These are phyloP conservation scores for Drosophila bocqueti DNA, from an alignment of 1,140 invertebrate genomes.

Conservation along the genomic window DNA sequence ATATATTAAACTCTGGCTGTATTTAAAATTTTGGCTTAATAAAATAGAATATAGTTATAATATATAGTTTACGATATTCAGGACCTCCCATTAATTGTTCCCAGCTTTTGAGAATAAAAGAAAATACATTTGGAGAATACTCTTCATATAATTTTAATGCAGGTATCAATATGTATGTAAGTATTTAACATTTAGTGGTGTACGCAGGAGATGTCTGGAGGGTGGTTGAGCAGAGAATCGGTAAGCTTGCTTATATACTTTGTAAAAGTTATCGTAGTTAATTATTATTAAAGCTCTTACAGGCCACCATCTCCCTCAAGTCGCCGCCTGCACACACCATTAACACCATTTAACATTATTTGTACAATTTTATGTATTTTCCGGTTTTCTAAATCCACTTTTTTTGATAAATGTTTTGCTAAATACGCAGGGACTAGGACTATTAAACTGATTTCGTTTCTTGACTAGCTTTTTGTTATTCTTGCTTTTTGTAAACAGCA, in stretches of 20 bases:
- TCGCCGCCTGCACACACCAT: slow-evolving; percentile 15
- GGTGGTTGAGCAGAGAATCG: not conserved
- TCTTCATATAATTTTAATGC: slow-evolving; percentile 45
- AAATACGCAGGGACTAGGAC: slow-evolving; percentile 28
- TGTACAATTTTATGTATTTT: slow-evolving; percentile 38
- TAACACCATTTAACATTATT: slow-evolving; percentile 33
- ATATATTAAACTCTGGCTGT: not conserved
- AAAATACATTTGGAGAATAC: slow-evolving; percentile 20
- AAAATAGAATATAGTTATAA: not conserved
- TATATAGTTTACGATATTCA: not conserved
- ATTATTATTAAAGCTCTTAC: not conserved
- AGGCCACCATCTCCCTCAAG: not conserved
- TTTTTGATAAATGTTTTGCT: slow-evolving; percentile 27
- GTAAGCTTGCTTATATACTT: not conserved
- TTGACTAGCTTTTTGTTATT: slow-evolving; percentile 69
- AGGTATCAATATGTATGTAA: slow-evolving; percentile 39
- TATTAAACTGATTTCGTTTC: slow-evolving; percentile 44
- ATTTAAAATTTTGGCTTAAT: not conserved
- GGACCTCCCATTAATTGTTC: not conserved
- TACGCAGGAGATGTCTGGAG: slow-evolving; percentile 6
- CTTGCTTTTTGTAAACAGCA: slow-evolving; percentile 69
- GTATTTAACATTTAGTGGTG: slow-evolving; percentile 36
- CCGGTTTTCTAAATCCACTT: slow-evolving; percentile 6
- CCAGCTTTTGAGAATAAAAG: not conserved
- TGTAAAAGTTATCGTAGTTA: slow-evolving; percentile 20